Percentiles rank a stretch among this genome's conserved stretches.
phyloP scores from a whole-genome alignment of 1,140 invertebrate genomes.

The Cepaea nemoralis region DNA sequence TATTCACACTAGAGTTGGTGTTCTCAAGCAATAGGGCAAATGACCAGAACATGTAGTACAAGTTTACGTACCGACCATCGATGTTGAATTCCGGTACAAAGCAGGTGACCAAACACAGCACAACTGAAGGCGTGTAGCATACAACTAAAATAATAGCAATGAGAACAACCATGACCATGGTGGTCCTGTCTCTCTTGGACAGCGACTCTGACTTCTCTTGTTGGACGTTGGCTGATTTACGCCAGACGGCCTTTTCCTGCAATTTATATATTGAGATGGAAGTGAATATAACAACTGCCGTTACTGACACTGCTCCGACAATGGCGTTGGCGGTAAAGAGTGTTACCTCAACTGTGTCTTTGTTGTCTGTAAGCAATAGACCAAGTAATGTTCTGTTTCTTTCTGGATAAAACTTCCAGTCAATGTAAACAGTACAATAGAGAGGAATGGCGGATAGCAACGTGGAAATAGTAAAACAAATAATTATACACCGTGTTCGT shows the following conservation, averaged over 20 bases:
- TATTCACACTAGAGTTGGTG: constrained; percentile 5
- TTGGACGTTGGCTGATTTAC: background rate
- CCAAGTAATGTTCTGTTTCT: background rate
- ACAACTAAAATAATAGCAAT: background rate
- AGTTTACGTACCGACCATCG: background rate
- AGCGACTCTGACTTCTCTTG: background rate
- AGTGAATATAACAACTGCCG: background rate
- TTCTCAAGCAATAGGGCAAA: background rate
- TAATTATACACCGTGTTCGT: background rate
- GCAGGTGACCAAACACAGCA: background rate
- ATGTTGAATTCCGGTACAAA: background rate
- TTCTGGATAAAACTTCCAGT: constrained; percentile 17
- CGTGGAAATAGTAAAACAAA: background rate
- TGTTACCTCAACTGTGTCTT: background rate
- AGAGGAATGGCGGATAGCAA: background rate
- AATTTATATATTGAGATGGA: background rate
- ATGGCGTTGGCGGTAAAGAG: background rate
- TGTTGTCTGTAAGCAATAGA: background rate
- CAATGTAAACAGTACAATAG: background rate
- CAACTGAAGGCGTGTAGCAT: background rate
- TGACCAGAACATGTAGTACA: background rate
- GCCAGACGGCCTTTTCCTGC: background rate
- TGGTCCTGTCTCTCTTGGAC: background rate
- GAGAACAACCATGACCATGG: background rate
- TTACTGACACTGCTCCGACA: background rate